phyloP scores from a whole-genome alignment of 1,140 invertebrate genomes.

The Melitaea cinxia region DNA sequence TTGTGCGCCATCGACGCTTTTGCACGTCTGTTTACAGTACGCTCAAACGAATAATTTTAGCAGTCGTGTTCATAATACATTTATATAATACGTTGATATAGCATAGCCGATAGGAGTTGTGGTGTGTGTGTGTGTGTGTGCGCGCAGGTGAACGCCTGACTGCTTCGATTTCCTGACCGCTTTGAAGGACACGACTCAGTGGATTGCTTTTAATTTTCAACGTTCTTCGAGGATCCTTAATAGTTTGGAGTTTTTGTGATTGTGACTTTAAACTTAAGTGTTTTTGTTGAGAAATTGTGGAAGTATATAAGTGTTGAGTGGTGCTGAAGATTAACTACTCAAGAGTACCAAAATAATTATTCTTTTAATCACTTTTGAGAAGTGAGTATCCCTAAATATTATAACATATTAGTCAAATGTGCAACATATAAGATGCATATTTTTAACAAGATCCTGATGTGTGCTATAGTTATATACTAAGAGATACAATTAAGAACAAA shows the following conservation, averaged over 20 bases:
- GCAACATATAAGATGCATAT: no score
- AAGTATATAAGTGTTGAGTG: slow-evolving; percentile 37
- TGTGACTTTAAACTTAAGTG: no score
- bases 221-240: slow-evolving; percentile 49
- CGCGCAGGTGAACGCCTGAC: slow-evolving; percentile 62
- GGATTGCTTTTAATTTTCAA: slow-evolving; percentile 54
- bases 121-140: no score
- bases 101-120: slow-evolving; percentile 55
- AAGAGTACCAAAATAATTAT: slow-evolving; percentile 11
- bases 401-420: no score
- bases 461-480: no score
- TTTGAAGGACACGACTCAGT: slow-evolving; percentile 53
- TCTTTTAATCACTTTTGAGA: slow-evolving; percentile 22
- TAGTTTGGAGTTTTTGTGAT: slow-evolving; percentile 41
- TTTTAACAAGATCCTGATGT: no score
- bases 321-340: slow-evolving; percentile 27
- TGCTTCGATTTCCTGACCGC: slow-evolving; percentile 57
- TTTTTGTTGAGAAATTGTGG: slow-evolving; percentile 21
- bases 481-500: no score
- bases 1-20: slow-evolving; percentile 69
- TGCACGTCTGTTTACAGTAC: slow-evolving; percentile 56
- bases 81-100: slow-evolving; percentile 44
- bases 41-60: slow-evolving; percentile 54
- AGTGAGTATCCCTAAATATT: slow-evolving; percentile 24
- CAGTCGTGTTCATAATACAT: slow-evolving; percentile 57